Base-by-base conservation (phyloP, 2,888 invertebrate genomes). In the Macrosoma leucophasiata region DNA sequence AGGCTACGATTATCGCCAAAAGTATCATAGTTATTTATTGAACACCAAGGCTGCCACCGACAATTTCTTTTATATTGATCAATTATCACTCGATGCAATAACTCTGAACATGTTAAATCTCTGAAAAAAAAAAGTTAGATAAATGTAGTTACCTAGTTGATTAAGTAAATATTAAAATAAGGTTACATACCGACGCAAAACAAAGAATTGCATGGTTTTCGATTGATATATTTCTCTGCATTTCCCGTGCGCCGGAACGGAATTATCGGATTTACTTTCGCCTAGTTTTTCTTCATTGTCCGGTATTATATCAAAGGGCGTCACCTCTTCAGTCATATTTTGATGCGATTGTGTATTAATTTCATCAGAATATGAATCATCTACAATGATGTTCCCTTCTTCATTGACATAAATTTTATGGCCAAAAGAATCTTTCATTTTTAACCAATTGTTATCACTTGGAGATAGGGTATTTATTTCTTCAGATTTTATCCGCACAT, bases 21-120 rank as follows among this genome's bases (percentile, higher is more conserved):
- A 1, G 75, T 70, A 30, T 81, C 67, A 41, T 74, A 67, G n/a
- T 69, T 47, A 29, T 62, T 71, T 19, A 75, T 65, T 3, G 71
- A 68, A 39, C 77, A 81, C 82, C 82, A 84, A 0, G 77, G 74
- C 34, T 67, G 66, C 69, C 67, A 72, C 3, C 64, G 65, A 46
- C 76, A 79, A 2, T 47, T 43, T 3, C 43, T 41, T 35, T 68
- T 64, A 39, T 75, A 79, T 21, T 68, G 45, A 0, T 79, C 70
- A 7, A 82, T 32, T 8, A 73, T 35, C 0, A 52, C 48, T 3
- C 70, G 61, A 45, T 82, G 75, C n/a, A 81, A 54, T 19, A 84
- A 46, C 39, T 82, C 82, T 2, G 77, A 63, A 43, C 77, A 79
- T 1, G 64, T 56, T 22, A 82, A 46, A 1, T 82, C 73, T 1